Evolutionary conservation across 2,888 invertebrate genomes (phyloP).

Genomic region (Cetonia aurata): DNA sequence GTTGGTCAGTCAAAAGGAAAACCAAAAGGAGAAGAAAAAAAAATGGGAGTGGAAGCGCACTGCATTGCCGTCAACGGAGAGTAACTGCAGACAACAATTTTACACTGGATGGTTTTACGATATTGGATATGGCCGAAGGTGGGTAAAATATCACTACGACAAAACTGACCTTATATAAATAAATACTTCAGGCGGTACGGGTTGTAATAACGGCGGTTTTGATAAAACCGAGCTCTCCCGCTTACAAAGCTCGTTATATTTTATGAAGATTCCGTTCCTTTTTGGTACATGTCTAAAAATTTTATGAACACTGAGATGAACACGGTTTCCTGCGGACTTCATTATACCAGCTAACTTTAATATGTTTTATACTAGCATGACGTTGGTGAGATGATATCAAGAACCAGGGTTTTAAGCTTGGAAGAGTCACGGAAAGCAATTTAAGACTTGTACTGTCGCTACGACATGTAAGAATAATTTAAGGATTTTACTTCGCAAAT

Average conservation of each 20-base stretch:
- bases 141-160: conserved; percentile 34
- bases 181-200: conserved; percentile 7
- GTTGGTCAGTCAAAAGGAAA: conserved; percentile 23
- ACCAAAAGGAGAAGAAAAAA: conserved; percentile 9
- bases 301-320: conserved; percentile 17
- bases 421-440: too few species aligned
- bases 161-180: conserved; percentile 39
- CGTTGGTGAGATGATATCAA: too few species aligned
- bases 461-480: too few species aligned
- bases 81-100: conserved; percentile 39
- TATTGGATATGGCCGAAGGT: conserved; percentile 40
- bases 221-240: conserved; percentile 26
- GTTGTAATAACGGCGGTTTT: conserved; percentile 16
- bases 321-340: conserved; percentile 9
- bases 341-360: neutral
- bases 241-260: conserved; percentile 32
- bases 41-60: neutral
- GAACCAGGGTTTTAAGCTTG: too few species aligned
- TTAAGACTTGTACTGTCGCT: too few species aligned
- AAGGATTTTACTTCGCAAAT: too few species aligned
- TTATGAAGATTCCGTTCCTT: conserved; percentile 32
- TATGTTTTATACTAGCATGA: too few species aligned
- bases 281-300: neutral
- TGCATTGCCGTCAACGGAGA: neutral
- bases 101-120: conserved; percentile 40